phyloP scores from a whole-genome alignment of 2,113 vertebrate species.

The Xerus inauris region DNA sequence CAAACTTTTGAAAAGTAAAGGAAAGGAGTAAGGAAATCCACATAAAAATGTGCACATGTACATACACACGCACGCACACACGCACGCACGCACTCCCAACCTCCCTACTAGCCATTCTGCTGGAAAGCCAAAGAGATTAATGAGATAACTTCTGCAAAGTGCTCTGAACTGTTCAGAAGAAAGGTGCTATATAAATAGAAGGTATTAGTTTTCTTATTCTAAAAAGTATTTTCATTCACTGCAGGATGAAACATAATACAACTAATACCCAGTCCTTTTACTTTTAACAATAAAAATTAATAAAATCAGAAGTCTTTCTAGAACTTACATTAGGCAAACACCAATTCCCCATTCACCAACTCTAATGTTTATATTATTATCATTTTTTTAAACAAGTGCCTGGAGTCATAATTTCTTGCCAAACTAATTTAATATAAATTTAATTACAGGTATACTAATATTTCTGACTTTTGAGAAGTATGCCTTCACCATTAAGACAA shows the following conservation, averaged over 20 bases:
- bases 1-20: not conserved
- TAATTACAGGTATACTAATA: constrained; percentile 53
- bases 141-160: constrained; percentile 61
- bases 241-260: constrained; percentile 61
- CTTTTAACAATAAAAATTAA: constrained; percentile 75
- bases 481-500: not conserved
- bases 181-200: constrained; percentile 57
- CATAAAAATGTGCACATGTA: accelerated
- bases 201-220: constrained; percentile 57
- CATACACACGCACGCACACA: not conserved
- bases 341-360: constrained; percentile 48
- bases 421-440: constrained; percentile 68
- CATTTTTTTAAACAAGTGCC: constrained; percentile 56
- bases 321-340: constrained; percentile 65
- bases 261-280: constrained; percentile 56
- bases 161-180: constrained; percentile 64
- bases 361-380: constrained; percentile 49
- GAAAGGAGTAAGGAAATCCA: not conserved
- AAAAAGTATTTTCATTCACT: constrained; percentile 63
- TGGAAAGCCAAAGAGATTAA: constrained; percentile 62
- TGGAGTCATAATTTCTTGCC: constrained; percentile 64
- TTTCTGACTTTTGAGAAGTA: constrained; percentile 50
- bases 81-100: not conserved
- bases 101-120: not conserved
- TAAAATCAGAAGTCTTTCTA: constrained; percentile 66